phyloP scores from a whole-genome alignment of 2,888 invertebrate species.

The Morinoia aosen region DNA sequence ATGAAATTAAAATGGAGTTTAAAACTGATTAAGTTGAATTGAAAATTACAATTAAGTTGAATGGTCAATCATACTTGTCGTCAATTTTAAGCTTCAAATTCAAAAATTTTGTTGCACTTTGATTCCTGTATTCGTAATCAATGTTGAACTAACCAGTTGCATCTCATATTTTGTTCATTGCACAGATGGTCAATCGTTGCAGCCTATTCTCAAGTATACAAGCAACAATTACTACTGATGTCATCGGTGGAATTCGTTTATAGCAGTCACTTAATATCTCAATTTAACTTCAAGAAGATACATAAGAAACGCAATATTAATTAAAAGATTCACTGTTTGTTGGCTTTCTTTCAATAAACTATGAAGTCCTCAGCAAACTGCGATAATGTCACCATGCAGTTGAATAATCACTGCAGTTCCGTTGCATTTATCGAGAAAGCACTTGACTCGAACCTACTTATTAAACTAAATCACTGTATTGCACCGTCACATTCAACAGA shows the following conservation, averaged over 20 bases:
- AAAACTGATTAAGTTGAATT: too few relatives aligned
- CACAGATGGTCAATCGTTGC: not conserved
- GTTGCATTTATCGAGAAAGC: not conserved
- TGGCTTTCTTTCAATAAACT: not conserved
- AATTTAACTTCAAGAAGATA: not conserved
- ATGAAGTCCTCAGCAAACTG: not conserved
- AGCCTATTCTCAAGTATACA: not conserved
- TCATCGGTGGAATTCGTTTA: not conserved
- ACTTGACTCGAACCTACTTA: not conserved
- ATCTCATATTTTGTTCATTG: not conserved
- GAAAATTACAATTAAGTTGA: too few relatives aligned
- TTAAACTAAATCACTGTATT: not conserved
- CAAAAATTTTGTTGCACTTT: not conserved
- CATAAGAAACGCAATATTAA: not conserved
- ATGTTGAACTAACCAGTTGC: not conserved
- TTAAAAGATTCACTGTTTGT: not conserved
- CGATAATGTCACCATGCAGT: not conserved
- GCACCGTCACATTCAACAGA: not conserved
- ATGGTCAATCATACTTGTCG: too few relatives aligned
- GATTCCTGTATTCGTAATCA: not conserved
- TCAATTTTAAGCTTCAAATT: too few relatives aligned
- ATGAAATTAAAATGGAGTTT: too few relatives aligned
- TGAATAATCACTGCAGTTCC: not conserved
- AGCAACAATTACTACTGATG: not conserved
- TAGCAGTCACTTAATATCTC: not conserved